Percentiles rank a stretch among this genome's conserved stretches.
phyloP scores from a whole-genome alignment of 2,888 invertebrate species.

The Dermolepida albohirtum region DNA sequence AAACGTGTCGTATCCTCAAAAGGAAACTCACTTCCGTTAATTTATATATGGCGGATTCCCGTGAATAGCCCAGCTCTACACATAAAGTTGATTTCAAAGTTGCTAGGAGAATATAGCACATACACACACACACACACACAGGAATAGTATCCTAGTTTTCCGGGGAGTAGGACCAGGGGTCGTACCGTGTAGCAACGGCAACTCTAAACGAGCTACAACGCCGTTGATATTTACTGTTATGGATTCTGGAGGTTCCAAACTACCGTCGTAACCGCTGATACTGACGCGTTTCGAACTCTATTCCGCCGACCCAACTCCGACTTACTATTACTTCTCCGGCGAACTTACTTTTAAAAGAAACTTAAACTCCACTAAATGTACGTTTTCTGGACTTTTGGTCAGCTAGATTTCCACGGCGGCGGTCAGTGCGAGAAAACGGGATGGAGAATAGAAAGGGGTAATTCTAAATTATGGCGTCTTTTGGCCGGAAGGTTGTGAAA shows the following conservation, averaged over 20 bases:
- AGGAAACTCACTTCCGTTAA: conserved; percentile 56
- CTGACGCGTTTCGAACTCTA: conserved; percentile 52
- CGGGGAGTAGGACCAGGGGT: conserved; percentile 45
- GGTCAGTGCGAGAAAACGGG: neutral
- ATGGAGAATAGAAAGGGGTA: conserved; percentile 13
- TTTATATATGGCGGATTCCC: conserved; percentile 54
- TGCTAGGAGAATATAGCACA: conserved; percentile 45
- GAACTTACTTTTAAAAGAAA: conserved; percentile 55
- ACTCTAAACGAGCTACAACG: conserved; percentile 57
- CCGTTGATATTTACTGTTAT: conserved; percentile 58
- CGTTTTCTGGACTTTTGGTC: conserved; percentile 51
- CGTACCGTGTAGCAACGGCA: neutral
- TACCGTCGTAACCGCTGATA: conserved; percentile 58
- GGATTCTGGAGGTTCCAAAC: conserved; percentile 57
- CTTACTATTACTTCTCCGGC: conserved; percentile 48
- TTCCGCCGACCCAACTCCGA: conserved; percentile 51
- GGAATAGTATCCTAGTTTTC: conserved; percentile 36
- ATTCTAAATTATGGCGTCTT: conserved; percentile 38
- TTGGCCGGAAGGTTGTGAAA: conserved; percentile 9
- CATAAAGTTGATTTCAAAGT: conserved; percentile 56
- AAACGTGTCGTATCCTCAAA: conserved; percentile 47
- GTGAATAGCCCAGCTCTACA: conserved; percentile 50
- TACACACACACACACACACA: conserved; percentile 15
- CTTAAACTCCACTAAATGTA: conserved; percentile 56
- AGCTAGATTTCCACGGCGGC: conserved; percentile 33